phyloP scores from a whole-genome alignment of 2,113 vertebrate species.

The Spea multiplicata region DNA sequence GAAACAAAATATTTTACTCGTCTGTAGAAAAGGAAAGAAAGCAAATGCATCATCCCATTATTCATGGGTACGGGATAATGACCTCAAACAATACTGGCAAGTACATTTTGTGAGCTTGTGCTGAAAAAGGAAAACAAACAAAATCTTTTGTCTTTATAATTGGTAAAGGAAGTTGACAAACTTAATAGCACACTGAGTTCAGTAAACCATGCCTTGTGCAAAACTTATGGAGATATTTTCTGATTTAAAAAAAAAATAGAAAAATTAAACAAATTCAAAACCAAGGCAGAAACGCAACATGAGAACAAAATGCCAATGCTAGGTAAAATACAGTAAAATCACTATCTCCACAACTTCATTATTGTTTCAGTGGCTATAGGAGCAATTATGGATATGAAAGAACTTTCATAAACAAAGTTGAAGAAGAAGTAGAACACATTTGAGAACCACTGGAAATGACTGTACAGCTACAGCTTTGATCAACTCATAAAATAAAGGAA shows the following conservation, averaged over 20 bases:
- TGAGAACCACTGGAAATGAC: neutral
- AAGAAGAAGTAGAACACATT: neutral
- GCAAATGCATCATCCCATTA: too few relatives aligned
- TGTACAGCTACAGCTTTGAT: neutral
- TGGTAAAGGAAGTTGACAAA: too few relatives aligned
- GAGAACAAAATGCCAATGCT: neutral
- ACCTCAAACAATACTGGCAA: too few relatives aligned
- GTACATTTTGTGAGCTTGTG: too few relatives aligned
- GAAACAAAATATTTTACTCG: too few relatives aligned
- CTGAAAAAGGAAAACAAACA: too few relatives aligned
- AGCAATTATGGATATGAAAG: neutral
- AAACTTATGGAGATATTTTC: neutral
- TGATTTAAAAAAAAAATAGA: neutral
- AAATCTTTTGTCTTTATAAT: too few relatives aligned
- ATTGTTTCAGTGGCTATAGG: neutral
- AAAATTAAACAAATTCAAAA: neutral
- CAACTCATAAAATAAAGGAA: neutral
- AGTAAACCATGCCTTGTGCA: neutral
- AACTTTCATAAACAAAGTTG: neutral
- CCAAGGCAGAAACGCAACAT: neutral
- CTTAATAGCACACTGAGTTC: neutral
- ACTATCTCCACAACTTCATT: neutral
- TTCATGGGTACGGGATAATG: too few relatives aligned
- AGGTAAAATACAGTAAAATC: neutral
- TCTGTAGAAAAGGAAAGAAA: too few relatives aligned